phyloP scores from a whole-genome alignment of 2,888 invertebrate genomes.

The Atethmia centrago region DNA sequence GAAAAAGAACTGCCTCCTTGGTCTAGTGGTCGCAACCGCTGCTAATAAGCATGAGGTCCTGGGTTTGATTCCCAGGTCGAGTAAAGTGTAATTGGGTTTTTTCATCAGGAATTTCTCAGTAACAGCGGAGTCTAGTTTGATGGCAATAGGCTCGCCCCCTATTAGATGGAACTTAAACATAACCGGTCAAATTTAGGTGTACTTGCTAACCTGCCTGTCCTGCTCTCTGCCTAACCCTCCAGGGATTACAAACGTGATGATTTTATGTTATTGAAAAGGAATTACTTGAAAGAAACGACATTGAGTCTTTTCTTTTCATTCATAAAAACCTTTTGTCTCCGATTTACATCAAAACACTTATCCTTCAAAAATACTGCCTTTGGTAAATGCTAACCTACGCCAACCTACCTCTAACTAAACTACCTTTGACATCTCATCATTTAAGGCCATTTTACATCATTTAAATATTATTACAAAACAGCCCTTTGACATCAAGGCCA shows the following conservation, averaged over 20 bases:
- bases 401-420: background rate
- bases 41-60: background rate
- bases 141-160: background rate
- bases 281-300: background rate
- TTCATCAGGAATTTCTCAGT: background rate
- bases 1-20: too few relatives aligned
- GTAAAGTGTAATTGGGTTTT: background rate
- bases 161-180: background rate
- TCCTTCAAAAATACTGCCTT: background rate
- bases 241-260: too few relatives aligned
- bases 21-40: too few relatives aligned
- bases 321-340: background rate
- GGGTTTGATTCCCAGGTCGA: too few relatives aligned
- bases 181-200: background rate
- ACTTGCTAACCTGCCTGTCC: too few relatives aligned
- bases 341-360: background rate
- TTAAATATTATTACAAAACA: slow-evolving; percentile 27
- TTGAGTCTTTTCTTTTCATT: background rate
- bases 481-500: slow-evolving; percentile 15
- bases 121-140: background rate
- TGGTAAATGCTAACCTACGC: background rate
- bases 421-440: slow-evolving; percentile 7
- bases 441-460: slow-evolving; percentile 25
- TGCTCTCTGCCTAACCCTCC: too few relatives aligned
- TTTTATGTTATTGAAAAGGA: background rate